A percentile compares a stretch with the other conserved stretches of the same genome.
Evolutionary conservation across 2,888 invertebrate species (phyloP).

Genomic region (Tenthredo notha): DNA sequence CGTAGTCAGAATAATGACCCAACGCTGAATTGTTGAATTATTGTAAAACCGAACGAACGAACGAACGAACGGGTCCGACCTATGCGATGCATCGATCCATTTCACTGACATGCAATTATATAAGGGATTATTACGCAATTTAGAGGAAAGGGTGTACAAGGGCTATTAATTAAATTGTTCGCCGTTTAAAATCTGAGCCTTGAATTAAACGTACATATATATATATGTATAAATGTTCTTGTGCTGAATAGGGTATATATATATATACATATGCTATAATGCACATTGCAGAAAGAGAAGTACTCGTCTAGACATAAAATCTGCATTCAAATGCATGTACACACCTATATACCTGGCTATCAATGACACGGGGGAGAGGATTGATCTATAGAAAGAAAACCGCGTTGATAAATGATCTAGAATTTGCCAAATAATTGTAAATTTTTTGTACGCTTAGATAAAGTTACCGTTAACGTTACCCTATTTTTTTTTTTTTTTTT

Average conservation of each 20-base stretch:
- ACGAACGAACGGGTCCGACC: neutral
- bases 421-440: no score
- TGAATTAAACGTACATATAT: neutral
- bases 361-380: neutral
- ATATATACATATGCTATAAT: neutral
- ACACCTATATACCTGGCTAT: neutral
- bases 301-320: neutral
- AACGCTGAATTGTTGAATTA: neutral
- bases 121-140: constrained; percentile 41
- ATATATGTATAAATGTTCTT: neutral
- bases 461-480: no score
- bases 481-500: neutral
- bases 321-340: neutral
- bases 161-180: constrained; percentile 39
- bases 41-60: neutral
- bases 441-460: no score
- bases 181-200: neutral
- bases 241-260: neutral
- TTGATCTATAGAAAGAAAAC: no score
- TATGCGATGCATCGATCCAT: constrained; percentile 34
- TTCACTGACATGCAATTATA: constrained; percentile 34
- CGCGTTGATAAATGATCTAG: no score
- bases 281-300: neutral
- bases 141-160: neutral
- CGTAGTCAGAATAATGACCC: constrained; percentile 38